Evolutionary conservation across 1,140 invertebrate species (phyloP), one percentile per base, ranked within the genome.

Genomic region (Macrobrachium nipponense): DNA sequence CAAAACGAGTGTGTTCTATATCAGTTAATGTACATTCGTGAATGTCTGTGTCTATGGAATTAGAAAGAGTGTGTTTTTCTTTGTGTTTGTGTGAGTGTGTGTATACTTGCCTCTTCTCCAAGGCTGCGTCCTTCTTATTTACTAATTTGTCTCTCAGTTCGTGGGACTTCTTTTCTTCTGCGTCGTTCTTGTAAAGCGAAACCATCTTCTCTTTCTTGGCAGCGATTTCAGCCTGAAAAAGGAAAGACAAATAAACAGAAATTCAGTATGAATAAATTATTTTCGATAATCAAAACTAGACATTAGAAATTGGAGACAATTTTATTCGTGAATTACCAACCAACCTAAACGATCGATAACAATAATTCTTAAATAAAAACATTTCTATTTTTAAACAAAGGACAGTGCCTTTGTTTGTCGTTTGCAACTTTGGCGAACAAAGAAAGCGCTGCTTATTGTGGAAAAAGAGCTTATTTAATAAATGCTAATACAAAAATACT

Each of bases 71-170:
- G 23, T 15, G 27, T 36, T 2, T 64, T 36, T 80, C 11, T 64
- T 18, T 59, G 58, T 59, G 58, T 79, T 5, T 61, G 58, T 79
- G n/a, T 79, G 76, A 66, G 23, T 66, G 18, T 80, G 61, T 60
- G n/a, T 59, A 27, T 18, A 20, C 82, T 68, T 23, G 68, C 86
- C 86, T 82, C 66, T 87, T 87, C 75, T 87, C 86, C 18, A 87
- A 80, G 23, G 86, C 86, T 0, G 86, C 51, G 61, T 77, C 70
- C 11, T 78, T 87, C 72, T 87, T 76, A 44, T 77, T 51, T 14
- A n/a, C 36, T 44, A 82, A 6, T 66, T 87, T 82, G 8, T 77
- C 27, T 43, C 66, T 59, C 0, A 82, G 64, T 27, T 82, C 80
- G 3, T 51, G 64, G 17, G n/a, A 23, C 58, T 61, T 76, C 72